Evolutionary conservation across 1,140 invertebrate species (phyloP).

Genomic region (Plutomurus gul): DNA sequence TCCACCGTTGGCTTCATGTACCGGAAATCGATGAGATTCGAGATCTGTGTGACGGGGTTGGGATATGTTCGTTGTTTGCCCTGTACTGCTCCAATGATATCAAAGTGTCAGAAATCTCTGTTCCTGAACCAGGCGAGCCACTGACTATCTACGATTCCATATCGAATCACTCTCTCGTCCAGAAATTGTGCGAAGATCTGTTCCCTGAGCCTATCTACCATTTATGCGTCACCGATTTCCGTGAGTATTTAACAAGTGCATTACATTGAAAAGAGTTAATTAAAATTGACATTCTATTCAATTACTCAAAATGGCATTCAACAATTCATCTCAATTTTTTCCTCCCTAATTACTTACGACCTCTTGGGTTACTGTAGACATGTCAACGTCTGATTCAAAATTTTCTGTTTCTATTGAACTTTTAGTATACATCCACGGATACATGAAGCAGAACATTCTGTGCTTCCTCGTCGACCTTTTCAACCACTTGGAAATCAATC

Average conservation of each 20-base stretch:
- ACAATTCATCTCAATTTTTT: too few relatives aligned
- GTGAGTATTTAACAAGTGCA: too few relatives aligned
- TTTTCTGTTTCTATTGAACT: too few relatives aligned
- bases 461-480: conserved; percentile 50
- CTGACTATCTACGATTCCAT: conserved; percentile 50
- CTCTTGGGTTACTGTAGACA: too few relatives aligned
- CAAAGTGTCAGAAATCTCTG: conserved; percentile 41
- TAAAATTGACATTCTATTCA: too few relatives aligned
- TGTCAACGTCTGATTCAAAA: too few relatives aligned
- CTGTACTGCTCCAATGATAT: conserved; percentile 51
- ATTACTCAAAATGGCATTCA: too few relatives aligned
- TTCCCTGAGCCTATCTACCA: conserved; percentile 51
- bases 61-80: conserved; percentile 50
- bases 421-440: conserved; percentile 53
- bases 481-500: conserved; percentile 46
- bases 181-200: conserved; percentile 46
- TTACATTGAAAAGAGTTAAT: too few relatives aligned
- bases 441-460: conserved; percentile 52
- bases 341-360: too few relatives aligned
- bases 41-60: conserved; percentile 50
- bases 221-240: conserved; percentile 50
- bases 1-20: conserved; percentile 45
- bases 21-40: conserved; percentile 46
- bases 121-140: conserved; percentile 48
- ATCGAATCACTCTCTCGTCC: conserved; percentile 43